Conservation (phyloP, 2,113 vertebrate species). For the Diadophis punctatus region DNA sequence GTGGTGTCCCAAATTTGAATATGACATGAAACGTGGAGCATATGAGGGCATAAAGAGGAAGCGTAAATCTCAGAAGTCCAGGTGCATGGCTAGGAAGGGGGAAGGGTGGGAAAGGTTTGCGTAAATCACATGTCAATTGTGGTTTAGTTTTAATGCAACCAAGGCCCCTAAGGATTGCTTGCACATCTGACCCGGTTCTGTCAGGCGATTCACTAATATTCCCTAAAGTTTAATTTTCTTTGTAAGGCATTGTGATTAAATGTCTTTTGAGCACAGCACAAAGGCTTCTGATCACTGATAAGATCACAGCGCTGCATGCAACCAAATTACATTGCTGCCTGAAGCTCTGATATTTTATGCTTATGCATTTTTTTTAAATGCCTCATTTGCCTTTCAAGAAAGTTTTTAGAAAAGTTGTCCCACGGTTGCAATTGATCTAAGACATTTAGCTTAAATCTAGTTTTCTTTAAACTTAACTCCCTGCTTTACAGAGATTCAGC, state of each 20-base stretch:
- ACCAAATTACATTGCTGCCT: background rate
- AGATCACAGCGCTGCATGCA: background rate
- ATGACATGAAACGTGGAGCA: background rate
- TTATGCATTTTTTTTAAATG: background rate
- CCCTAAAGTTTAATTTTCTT: background rate
- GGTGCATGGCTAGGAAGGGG: background rate
- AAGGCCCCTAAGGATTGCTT: background rate
- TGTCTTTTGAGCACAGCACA: background rate
- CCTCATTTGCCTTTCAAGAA: background rate
- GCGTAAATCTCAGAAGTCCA: background rate
- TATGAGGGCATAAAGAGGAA: slow-evolving; percentile 21
- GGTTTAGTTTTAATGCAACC: background rate
- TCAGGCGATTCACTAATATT: background rate
- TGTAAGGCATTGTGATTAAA: background rate
- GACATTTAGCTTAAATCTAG: background rate
- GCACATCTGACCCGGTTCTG: background rate
- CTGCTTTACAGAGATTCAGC: background rate
- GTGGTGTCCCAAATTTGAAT: background rate
- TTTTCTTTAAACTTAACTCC: background rate
- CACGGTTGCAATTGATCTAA: background rate
- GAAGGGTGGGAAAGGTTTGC: background rate
- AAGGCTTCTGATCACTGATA: background rate
- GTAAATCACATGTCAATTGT: background rate
- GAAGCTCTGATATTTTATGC: background rate
- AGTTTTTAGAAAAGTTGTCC: background rate